Conservation (phyloP, 1,140 invertebrate species). For the Aphaenogaster ashmeadi region DNA sequence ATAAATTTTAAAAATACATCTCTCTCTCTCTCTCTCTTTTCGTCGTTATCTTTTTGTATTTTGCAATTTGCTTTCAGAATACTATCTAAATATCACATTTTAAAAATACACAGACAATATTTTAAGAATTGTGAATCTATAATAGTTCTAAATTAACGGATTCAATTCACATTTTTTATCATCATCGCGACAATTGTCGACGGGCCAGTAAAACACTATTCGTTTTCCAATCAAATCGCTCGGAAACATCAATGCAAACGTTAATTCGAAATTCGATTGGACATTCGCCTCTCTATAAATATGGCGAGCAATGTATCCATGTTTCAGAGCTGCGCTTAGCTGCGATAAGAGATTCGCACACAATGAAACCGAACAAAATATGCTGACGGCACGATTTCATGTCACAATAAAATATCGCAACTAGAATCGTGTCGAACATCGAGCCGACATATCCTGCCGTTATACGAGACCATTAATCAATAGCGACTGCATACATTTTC, state of each 20-base stretch:
- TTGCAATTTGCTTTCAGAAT: neutral
- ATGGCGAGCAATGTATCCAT: neutral
- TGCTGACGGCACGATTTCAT: constrained; percentile 11
- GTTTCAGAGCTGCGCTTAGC: constrained; percentile 26
- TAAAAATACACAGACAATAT: neutral
- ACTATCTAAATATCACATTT: neutral
- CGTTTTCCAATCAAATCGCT: constrained; percentile 21
- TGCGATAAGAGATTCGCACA: constrained; percentile 58
- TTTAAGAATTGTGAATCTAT: neutral
- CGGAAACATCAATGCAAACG: constrained; percentile 55
- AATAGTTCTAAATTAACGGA: neutral
- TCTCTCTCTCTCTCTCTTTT: neutral
- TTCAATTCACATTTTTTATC: neutral
- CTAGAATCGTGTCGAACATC: neutral
- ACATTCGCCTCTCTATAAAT: neutral
- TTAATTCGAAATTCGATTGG: constrained; percentile 62
- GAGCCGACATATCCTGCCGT: neutral
- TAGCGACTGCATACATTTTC: constrained; percentile 39
- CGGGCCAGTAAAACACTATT: neutral
- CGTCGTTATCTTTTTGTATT: neutral
- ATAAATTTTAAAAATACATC: neutral
- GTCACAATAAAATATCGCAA: constrained; percentile 40
- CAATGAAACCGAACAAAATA: constrained; percentile 62
- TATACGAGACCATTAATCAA: constrained; percentile 37
- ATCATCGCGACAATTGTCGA: neutral